Evolutionary conservation across 2,888 invertebrate genomes (phyloP).

Genomic region (Phyllotreta striolata): DNA sequence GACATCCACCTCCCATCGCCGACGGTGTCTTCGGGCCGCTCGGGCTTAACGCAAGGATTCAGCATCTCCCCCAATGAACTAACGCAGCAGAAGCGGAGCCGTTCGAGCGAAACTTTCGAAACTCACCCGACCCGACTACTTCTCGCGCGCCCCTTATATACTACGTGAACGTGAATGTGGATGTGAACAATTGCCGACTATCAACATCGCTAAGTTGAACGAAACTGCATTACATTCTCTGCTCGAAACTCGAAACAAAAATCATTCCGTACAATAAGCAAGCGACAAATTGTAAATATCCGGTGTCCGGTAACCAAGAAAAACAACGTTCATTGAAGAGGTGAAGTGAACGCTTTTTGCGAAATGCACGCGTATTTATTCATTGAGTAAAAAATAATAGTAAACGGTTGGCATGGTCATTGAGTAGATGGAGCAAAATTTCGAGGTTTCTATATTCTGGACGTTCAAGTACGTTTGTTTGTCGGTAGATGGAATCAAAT

Average conservation of each 20-base stretch:
- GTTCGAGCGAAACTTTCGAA: too few relatives aligned
- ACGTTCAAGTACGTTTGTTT: too few relatives aligned
- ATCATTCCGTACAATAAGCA: background rate
- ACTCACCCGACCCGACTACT: conserved; percentile 14
- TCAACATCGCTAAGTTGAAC: background rate
- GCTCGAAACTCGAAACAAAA: too few relatives aligned
- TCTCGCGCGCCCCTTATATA: conserved; percentile 16
- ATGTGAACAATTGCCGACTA: background rate
- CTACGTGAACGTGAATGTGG: background rate
- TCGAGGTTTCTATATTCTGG: too few relatives aligned
- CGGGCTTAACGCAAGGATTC: conserved; percentile 65
- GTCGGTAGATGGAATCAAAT: too few relatives aligned
- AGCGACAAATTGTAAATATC: conserved; percentile 9
- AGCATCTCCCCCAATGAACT: conserved; percentile 45
- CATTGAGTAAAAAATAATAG: too few relatives aligned
- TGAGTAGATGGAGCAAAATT: too few relatives aligned
- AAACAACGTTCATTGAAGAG: background rate
- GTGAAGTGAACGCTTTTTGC: too few relatives aligned
- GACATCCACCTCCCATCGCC: conserved; percentile 70
- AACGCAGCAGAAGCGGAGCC: background rate
- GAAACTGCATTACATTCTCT: background rate
- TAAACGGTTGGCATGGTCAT: too few relatives aligned
- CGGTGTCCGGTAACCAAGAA: conserved; percentile 11
- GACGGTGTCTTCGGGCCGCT: conserved; percentile 64
- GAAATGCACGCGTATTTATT: too few relatives aligned